phyloP scores from a whole-genome alignment of 2,797 vertebrate genomes.

The Microctenopoma stevenorrisi region DNA sequence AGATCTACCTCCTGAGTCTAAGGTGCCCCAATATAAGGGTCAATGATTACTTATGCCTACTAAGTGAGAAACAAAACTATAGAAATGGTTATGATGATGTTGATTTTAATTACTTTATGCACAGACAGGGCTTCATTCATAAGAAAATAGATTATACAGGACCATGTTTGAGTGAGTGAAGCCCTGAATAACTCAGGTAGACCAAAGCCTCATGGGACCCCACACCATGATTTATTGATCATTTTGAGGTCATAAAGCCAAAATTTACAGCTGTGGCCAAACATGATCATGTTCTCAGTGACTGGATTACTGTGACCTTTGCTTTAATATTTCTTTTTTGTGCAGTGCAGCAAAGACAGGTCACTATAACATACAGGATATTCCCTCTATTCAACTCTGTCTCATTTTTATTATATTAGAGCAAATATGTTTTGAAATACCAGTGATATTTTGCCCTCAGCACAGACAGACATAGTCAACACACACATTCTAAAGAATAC shows the following conservation, averaged over 20 bases:
- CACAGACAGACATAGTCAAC: neutral
- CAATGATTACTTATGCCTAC: no score
- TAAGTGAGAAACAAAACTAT: no score
- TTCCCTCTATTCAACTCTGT: neutral
- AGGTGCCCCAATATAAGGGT: no score
- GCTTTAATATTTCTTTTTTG: neutral
- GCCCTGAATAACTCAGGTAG: conserved; percentile 21
- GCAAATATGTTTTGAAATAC: neutral
- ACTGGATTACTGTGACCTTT: neutral
- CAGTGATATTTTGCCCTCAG: neutral
- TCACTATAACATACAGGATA: neutral
- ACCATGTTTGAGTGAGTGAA: conserved; percentile 1
- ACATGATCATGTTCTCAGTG: neutral
- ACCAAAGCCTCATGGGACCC: neutral
- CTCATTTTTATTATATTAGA: neutral
- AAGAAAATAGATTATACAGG: conserved; percentile 12
- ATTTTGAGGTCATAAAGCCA: neutral
- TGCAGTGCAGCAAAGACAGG: neutral
- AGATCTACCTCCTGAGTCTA: no score
- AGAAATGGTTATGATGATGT: no score
- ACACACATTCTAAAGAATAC: neutral
- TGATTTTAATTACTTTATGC: no score
- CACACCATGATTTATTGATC: neutral
- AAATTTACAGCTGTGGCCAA: neutral
- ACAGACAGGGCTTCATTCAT: no score